Conservation (phyloP, 2,888 invertebrate species). For the Dendrolimus houi region DNA sequence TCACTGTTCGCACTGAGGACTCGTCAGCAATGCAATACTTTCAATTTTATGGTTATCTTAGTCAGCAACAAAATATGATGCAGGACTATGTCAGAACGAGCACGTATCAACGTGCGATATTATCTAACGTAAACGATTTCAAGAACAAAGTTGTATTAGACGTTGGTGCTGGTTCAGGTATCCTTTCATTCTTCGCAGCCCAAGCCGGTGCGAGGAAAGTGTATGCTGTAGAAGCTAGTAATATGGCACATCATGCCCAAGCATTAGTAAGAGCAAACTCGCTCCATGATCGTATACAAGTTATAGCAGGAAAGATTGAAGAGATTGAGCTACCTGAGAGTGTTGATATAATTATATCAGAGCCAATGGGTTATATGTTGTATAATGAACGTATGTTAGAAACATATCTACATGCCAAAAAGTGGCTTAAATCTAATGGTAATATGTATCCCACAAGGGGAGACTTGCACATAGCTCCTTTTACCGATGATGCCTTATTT, state of each 20-base stretch:
- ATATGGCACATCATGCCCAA: constrained; percentile 98
- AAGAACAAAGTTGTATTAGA: constrained; percentile 94
- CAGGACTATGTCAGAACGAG: constrained; percentile 99
- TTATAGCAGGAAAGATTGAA: constrained; percentile 98
- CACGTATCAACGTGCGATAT: constrained; percentile 97
- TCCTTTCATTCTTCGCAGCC: constrained; percentile 97
- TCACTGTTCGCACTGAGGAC: constrained; percentile 97
- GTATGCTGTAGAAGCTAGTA: constrained; percentile 99
- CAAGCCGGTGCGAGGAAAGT: constrained; percentile 98
- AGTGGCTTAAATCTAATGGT: constrained; percentile 94
- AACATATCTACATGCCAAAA: constrained; percentile 98
- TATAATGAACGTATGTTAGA: constrained; percentile 99
- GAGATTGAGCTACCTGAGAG: constrained; percentile 96
- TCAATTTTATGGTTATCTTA: constrained; percentile 99
- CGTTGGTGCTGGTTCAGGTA: constrained; percentile 99
- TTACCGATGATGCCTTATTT: constrained; percentile 97
- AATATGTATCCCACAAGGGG: constrained; percentile 99
- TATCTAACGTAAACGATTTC: constrained; percentile 95
- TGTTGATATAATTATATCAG: constrained; percentile 98
- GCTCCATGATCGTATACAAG: constrained; percentile 90
- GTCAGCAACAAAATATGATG: constrained; percentile 99
- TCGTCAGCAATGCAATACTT: constrained; percentile 99
- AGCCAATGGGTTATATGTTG: constrained; percentile 99
- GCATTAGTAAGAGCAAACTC: constrained; percentile 93
- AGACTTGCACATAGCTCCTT: constrained; percentile 97